Base-by-base conservation (phyloP, 2,113 vertebrate species). In the Bubalus kerabau region DNA sequence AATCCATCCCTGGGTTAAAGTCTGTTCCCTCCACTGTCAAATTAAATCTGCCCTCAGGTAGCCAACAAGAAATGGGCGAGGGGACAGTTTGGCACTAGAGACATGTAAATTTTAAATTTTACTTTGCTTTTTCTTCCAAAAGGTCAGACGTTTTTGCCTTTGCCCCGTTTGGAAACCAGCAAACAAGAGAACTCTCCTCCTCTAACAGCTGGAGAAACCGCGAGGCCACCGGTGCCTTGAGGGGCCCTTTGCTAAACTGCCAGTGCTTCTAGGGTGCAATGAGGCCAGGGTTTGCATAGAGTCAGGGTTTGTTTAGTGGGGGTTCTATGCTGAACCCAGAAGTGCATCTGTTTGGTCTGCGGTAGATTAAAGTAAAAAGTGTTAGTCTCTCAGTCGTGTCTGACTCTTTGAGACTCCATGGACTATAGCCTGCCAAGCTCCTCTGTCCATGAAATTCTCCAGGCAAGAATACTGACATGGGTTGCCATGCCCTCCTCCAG, bases 201-300 rank as follows among this genome's bases (percentile, higher is more conserved):
- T 60, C 36, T 91, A 40, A 36, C 21, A 52, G n/a, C 6, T 40
- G 24, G 80, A 28, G n/a, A 26, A 32, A 24, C 15, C 0, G 23
- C 0, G 5, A 52, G 43, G 59, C 40, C 82, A 0, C 2, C 14
- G 23, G 36, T 78, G 23, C 28, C 17, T 64, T 8, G 32, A 26
- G 50, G 43, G 14, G 26, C 32, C 48, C 15, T 26, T 91, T 3
- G 4, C 30, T 62, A 30, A 30, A 1, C 56, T 16, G 1, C 15
- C n/a, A 62, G 26, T 14, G 30, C 43, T 52, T 84, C 50, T 14
- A 21, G 36, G 23, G 46, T 12, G 7, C 5, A 0, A 2, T 16
- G 9, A 88, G 59, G n/a, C 59, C 28, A 10, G 43, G 56, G 7
- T 54, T 59, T 81, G 48, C 21, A 50, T 32, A 48, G 46, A 48